Base-by-base conservation (phyloP, 2,113 vertebrate genomes). In the Myotis davidii region DNA sequence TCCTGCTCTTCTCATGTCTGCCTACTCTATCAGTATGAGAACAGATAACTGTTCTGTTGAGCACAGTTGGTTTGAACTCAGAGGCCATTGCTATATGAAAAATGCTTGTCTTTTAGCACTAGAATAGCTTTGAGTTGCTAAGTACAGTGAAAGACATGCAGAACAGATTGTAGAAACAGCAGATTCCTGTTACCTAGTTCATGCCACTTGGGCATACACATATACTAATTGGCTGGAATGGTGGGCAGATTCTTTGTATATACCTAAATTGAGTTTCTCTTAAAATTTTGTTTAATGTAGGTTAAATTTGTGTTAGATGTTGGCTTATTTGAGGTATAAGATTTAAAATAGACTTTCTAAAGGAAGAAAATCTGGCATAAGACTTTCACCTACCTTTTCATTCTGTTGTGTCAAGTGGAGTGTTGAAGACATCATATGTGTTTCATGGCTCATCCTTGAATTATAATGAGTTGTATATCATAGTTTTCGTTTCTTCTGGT, bases 281-380 rank as follows among this genome's bases (percentile, higher is more conserved):
- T 84, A 67, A 52, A 54, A 61, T 59, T 69, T 90, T 84, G 52
- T 48, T 82, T 37, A 20, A 0, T 56, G 9, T 76, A 2, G 64
- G 72, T 91, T 88, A 59, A 56, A 29, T 61, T 83, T 78, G 56
- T 69, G 25, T 67, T 93, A 72, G 52, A 37, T 73, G 48, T 91
- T 91, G 73, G 50, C 20, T 76, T 90, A 72, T n/a, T 34, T 81
- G 61, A 92, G 16, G 18, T 74, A 2, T 32, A 85, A 74, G 48
- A 83, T 86, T 96, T 87, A 50, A 86, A 94, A 65, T 52, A 14
- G 42, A 83, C 25, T 92, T 94, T 9, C 32, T 85, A 59, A 34
- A 94, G 70, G 54, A 87, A 56, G 70, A 92, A 50, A 5, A 29
- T 42, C 56, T 69, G 52, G 32, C 76, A 6, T 77, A 21, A 64